phyloP scores from a whole-genome alignment of 2,113 vertebrate genomes.

The Dasyurus viverrinus region DNA sequence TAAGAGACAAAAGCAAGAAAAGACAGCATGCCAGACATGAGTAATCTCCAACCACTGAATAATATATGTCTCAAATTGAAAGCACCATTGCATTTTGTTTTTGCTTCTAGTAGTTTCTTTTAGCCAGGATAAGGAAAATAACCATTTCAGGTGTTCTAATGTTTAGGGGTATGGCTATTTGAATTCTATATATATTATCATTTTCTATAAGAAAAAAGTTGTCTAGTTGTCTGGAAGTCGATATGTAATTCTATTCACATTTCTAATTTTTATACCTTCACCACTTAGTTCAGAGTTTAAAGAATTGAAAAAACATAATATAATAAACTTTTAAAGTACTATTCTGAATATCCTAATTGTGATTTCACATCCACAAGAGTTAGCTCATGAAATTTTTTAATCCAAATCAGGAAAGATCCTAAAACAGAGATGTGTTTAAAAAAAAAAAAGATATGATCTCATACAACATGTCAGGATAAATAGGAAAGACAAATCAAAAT shows the following conservation, averaged over 20 bases:
- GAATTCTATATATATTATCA: conserved; percentile 21
- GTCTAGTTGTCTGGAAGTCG: conserved; percentile 32
- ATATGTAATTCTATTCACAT: conserved; percentile 43
- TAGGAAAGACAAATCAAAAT: conserved; percentile 43
- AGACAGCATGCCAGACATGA: neutral
- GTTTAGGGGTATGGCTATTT: neutral
- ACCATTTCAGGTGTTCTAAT: neutral
- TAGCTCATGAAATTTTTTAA: conserved; percentile 25
- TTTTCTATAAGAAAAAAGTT: neutral
- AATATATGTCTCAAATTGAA: neutral
- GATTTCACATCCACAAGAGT: neutral
- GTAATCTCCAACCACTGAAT: neutral
- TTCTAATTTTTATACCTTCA: conserved; percentile 4
- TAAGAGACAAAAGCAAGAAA: neutral
- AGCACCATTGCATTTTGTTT: neutral
- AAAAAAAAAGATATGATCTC: neutral
- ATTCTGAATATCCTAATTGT: neutral
- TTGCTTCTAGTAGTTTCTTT: conserved; percentile 23
- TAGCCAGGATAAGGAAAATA: neutral
- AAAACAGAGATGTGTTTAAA: neutral
- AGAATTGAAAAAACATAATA: neutral
- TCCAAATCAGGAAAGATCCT: conserved; percentile 48
- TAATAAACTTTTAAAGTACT: neutral
- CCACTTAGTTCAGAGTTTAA: neutral
- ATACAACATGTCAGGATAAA: conserved; percentile 30